Conservation (phyloP, 2,113 vertebrate genomes). For the Percina caprodes region DNA sequence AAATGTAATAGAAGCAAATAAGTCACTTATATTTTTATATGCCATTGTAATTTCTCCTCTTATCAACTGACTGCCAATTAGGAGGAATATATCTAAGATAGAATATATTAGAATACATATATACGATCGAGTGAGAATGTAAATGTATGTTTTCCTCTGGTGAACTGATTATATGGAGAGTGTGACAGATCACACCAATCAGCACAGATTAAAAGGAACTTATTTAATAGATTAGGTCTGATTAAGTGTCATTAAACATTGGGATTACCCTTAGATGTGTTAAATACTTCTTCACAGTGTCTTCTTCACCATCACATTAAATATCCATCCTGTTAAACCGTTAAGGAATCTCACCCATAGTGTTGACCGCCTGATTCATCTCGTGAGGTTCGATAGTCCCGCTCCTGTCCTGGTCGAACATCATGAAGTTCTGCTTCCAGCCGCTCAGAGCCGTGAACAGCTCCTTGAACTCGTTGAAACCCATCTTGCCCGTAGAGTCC, state of each 20-base stretch:
- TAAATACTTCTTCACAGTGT: too few species aligned
- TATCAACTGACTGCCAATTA: not conserved
- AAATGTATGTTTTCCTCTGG: not conserved
- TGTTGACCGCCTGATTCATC: conserved; percentile 85
- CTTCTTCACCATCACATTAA: not conserved
- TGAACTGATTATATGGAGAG: not conserved
- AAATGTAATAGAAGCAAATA: not conserved
- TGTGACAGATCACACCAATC: not conserved
- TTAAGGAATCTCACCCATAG: conserved; percentile 87
- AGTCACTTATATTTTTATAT: not conserved
- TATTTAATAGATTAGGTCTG: not conserved
- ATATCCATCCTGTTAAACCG: not conserved
- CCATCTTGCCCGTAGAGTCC: conserved; percentile 92
- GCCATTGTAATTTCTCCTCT: not conserved
- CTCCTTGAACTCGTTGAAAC: conserved; percentile 94
- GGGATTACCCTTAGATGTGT: not conserved
- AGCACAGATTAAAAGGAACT: not conserved
- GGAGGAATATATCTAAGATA: not conserved
- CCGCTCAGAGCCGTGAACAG: conserved; percentile 88
- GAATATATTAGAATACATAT: not conserved
- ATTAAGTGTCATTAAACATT: conserved; percentile 19
- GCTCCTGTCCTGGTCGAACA: conserved; percentile 88
- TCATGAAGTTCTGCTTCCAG: conserved; percentile 95
- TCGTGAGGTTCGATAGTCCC: conserved; percentile 90
- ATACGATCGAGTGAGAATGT: too few species aligned